Percentiles rank a stretch among this genome's conserved stretches.
Conservation (phyloP, 1,140 invertebrate genomes). For the Sycobia sp. region DNA sequence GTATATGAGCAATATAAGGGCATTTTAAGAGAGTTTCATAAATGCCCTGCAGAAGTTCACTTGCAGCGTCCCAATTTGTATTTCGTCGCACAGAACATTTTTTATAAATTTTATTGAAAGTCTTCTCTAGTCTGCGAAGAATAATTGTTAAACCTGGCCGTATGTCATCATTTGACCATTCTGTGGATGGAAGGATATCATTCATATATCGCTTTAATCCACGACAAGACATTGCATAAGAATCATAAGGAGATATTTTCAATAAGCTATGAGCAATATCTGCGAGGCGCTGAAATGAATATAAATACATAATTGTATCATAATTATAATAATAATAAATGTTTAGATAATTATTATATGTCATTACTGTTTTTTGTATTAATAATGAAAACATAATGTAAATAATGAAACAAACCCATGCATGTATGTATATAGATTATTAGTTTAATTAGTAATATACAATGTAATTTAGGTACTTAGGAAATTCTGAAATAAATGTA, state of each 20-base stretch:
- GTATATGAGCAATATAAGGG: conserved; percentile 95
- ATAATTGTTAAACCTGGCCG: conserved; percentile 91
- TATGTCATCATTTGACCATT: conserved; percentile 95
- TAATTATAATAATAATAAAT: neutral
- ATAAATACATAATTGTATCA: no score
- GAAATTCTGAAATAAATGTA: no score
- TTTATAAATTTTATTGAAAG: conserved; percentile 97
- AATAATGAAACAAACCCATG: no score
- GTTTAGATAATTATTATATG: neutral
- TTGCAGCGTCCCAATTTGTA: conserved; percentile 95
- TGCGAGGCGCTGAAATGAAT: conserved; percentile 75
- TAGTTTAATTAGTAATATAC: no score
- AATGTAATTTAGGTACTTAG: no score
- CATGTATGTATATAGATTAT: no score
- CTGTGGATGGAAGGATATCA: conserved; percentile 89
- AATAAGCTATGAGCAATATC: conserved; percentile 96
- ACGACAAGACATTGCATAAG: conserved; percentile 90
- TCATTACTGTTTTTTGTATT: neutral
- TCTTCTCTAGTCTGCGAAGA: conserved; percentile 91
- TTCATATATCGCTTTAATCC: conserved; percentile 94
- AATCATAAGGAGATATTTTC: conserved; percentile 97
- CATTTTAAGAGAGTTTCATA: conserved; percentile 92
- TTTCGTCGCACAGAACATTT: conserved; percentile 88
- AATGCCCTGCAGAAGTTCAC: conserved; percentile 89
- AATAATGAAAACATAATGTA: no score